A percentile compares a stretch with the other conserved stretches of the same genome.
Conservation (phyloP, 2,113 vertebrate genomes). For the Chloroceryle aenea region DNA sequence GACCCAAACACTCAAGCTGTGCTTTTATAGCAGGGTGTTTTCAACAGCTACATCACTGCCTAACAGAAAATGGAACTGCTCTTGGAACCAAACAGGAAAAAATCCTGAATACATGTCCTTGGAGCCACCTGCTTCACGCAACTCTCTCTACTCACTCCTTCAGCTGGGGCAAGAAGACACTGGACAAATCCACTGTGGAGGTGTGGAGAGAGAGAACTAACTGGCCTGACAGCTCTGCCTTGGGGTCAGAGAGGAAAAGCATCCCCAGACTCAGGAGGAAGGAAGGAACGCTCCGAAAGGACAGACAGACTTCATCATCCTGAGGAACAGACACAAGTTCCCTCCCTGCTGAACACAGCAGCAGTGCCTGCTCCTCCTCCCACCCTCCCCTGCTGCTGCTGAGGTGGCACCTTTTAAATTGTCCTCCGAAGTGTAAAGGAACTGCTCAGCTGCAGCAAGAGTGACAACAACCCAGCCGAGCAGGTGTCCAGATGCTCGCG, state of each 20-base stretch:
- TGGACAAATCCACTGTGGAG: not conserved
- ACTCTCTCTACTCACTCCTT: not conserved
- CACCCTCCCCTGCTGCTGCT: not conserved
- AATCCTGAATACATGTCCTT: not conserved
- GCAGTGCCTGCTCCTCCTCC: not conserved
- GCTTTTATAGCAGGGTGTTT: not conserved
- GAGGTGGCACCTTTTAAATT: not conserved
- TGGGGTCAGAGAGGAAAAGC: not conserved
- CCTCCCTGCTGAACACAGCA: not conserved
- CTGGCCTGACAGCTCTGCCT: not conserved
- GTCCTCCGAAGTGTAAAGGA: not conserved
- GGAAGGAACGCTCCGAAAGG: not conserved
- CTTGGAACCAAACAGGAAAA: not conserved
- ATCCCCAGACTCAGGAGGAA: not conserved
- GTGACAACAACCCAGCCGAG: not conserved
- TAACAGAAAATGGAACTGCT: not conserved
- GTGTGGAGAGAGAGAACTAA: not conserved
- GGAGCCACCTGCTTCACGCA: not conserved
- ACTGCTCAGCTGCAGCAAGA: not conserved
- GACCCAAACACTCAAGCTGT: not conserved
- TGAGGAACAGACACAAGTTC: not conserved
- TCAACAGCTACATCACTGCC: not conserved
- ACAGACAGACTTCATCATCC: not conserved
- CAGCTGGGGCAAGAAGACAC: not conserved
- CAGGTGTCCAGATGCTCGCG: not conserved